Percentiles rank a stretch among this genome's conserved stretches.
phyloP scores from a whole-genome alignment of 2,888 invertebrate species.

The Tiliacea citrago region DNA sequence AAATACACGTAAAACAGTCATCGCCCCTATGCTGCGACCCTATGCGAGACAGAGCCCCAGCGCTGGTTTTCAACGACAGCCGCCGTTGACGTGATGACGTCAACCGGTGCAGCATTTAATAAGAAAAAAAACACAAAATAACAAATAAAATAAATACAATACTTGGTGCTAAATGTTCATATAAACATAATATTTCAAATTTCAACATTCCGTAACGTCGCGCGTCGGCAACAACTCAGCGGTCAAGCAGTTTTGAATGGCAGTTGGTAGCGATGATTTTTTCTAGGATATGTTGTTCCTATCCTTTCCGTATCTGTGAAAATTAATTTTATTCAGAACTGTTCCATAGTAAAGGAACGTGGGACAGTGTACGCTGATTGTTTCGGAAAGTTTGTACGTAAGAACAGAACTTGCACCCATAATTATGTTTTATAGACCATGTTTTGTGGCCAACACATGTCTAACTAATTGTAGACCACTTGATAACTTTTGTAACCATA shows the following conservation, averaged over 20 bases:
- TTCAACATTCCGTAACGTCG: too few relatives aligned
- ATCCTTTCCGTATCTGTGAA: not conserved
- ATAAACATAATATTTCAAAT: too few relatives aligned
- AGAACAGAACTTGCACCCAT: not conserved
- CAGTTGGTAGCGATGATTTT: not conserved
- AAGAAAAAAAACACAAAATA: too few relatives aligned
- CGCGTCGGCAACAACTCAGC: too few relatives aligned
- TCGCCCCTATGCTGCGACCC: too few relatives aligned
- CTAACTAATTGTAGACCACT: slow-evolving; percentile 23
- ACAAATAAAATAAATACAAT: too few relatives aligned
- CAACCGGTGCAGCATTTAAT: too few relatives aligned
- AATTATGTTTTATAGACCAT: not conserved
- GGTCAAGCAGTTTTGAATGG: not conserved
- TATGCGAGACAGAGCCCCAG: too few relatives aligned
- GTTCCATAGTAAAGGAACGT: not conserved
- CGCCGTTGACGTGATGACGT: too few relatives aligned
- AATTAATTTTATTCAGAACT: not conserved
- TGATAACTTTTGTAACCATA: slow-evolving; percentile 18
- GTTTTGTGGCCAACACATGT: slow-evolving; percentile 8
- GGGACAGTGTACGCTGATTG: not conserved
- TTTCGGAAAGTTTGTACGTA: not conserved
- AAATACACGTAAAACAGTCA: too few relatives aligned
- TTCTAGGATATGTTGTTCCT: not conserved
- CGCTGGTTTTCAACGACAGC: too few relatives aligned
- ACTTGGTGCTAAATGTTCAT: too few relatives aligned